Percentiles rank a stretch among this genome's conserved stretches.
Evolutionary conservation across 2,888 invertebrate species (phyloP).

Genomic region (Ecliptopera silaceata): DNA sequence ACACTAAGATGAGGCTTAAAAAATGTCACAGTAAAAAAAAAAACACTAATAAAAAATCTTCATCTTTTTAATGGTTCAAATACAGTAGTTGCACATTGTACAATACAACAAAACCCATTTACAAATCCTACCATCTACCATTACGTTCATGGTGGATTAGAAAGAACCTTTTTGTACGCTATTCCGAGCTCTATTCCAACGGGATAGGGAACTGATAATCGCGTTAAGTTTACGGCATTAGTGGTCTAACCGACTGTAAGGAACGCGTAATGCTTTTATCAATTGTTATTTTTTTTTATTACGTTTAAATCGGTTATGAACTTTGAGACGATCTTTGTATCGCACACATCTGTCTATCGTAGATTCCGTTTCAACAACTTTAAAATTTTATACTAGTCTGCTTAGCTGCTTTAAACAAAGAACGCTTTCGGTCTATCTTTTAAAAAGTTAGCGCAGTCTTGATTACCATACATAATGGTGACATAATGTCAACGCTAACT

Average conservation of each 20-base stretch:
- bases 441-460: too few species aligned
- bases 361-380: too few species aligned
- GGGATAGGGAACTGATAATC: conserved; percentile 37
- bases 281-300: conserved; percentile 27
- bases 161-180: conserved; percentile 2
- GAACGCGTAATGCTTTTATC: conserved; percentile 40
- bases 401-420: too few species aligned
- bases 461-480: too few species aligned
- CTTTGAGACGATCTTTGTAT: conserved; percentile 1
- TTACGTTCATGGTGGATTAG: conserved; percentile 36
- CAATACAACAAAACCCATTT: conserved; percentile 34
- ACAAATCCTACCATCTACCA: conserved; percentile 31
- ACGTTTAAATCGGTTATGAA: conserved; percentile 8
- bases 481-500: too few species aligned
- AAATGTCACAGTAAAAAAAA: too few species aligned
- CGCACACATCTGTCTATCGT: not conserved
- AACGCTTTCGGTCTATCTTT: too few species aligned
- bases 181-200: conserved; percentile 28
- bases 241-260: conserved; percentile 44
- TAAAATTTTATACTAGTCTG: too few species aligned
- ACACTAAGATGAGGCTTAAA: too few species aligned
- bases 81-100: conserved; percentile 37
- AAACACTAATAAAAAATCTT: not conserved
- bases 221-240: conserved; percentile 40
- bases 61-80: conserved; percentile 13